Conservation (phyloP, 1,140 invertebrate species). For the Nasonia vitripennis region DNA sequence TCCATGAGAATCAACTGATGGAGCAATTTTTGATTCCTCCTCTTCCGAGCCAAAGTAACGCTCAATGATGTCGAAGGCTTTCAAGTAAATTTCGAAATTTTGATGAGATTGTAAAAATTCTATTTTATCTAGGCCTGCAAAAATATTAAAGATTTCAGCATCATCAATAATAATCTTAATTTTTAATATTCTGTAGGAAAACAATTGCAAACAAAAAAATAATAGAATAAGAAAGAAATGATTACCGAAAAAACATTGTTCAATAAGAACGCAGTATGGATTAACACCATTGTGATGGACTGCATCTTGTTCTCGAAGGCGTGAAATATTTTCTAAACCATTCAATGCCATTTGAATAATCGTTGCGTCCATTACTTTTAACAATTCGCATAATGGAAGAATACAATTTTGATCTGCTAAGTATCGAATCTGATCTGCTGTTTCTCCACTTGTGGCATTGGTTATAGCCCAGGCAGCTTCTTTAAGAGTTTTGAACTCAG, state of each 20-base stretch:
- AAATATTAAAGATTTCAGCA: slow-evolving; percentile 40
- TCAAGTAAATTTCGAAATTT: slow-evolving; percentile 97
- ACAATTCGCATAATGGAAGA: slow-evolving; percentile 93
- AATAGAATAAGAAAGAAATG: too few relatives aligned
- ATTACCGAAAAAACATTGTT: slow-evolving; percentile 94
- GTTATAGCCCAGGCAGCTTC: slow-evolving; percentile 98
- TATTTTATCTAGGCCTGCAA: slow-evolving; percentile 95
- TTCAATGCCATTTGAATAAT: slow-evolving; percentile 99
- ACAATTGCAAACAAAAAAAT: too few relatives aligned
- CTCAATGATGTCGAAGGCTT: slow-evolving; percentile 97
- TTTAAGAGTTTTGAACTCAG: slow-evolving; percentile 97
- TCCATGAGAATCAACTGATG: slow-evolving; percentile 84
- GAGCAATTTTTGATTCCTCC: slow-evolving; percentile 89
- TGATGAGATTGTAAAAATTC: slow-evolving; percentile 97
- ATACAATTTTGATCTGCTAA: slow-evolving; percentile 87
- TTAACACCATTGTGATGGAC: too few relatives aligned
- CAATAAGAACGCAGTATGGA: slow-evolving; percentile 91
- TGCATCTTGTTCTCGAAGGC: slow-evolving; percentile 95
- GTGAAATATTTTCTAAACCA: slow-evolving; percentile 96
- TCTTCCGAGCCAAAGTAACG: slow-evolving; percentile 95
- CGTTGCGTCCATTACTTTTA: slow-evolving; percentile 95
- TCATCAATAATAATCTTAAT: neutral
- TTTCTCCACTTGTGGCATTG: slow-evolving; percentile 97
- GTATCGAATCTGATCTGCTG: slow-evolving; percentile 91
- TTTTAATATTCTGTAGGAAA: too few relatives aligned